Base-by-base conservation (phyloP, 2,113 vertebrate species). In the Oceanodroma tethys region DNA sequence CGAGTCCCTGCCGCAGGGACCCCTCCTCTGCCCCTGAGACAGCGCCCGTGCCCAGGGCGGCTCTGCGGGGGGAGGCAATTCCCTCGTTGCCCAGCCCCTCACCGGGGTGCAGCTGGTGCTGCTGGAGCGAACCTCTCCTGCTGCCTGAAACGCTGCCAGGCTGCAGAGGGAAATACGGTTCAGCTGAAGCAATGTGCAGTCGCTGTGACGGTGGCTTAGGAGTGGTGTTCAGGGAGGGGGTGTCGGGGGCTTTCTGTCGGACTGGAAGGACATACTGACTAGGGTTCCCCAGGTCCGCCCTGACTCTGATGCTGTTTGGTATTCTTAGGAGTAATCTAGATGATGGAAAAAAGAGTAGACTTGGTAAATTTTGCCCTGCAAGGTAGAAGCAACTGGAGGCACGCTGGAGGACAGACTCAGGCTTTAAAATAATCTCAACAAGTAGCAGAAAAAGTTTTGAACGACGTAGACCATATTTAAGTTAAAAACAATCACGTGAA, bases 1-100 rank as follows among this genome's bases (percentile, higher is more conserved):
- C 0, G 6, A 10, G 9, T 17, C 13, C 20, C 47, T n/a, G 48
- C 3, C 0, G 0, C 32, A 10, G 58, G 21, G 21, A 65, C 9
- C 4, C 4, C 34, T 48, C 38, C 86, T 59, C 21, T 73, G 29
- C 32, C n/a, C 21, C n/a, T 10, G 8, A 21, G 52, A 4, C 40
- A 2, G 52, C 1, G 4, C 36, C 53, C 1, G 8, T 29, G 32
- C 21, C 36, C 0, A 0, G 4, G 32, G 8, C 2, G 5, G 53
- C 27, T 55, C 10, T n/a, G 29, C 11, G 6, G 25, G 11, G 8
- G 4, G 27, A 15, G 13, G 34, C 34, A 15, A 11, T 56, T 55
- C 43, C 59, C 30, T 68, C 4, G 0, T 23, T 6, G 45, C 45
- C 16, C 45, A 20, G 36, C 30, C 25, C 19, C 36, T 42, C 10